Evolutionary conservation across 2,113 vertebrate genomes (phyloP).

Genomic region (Helogale parvula): DNA sequence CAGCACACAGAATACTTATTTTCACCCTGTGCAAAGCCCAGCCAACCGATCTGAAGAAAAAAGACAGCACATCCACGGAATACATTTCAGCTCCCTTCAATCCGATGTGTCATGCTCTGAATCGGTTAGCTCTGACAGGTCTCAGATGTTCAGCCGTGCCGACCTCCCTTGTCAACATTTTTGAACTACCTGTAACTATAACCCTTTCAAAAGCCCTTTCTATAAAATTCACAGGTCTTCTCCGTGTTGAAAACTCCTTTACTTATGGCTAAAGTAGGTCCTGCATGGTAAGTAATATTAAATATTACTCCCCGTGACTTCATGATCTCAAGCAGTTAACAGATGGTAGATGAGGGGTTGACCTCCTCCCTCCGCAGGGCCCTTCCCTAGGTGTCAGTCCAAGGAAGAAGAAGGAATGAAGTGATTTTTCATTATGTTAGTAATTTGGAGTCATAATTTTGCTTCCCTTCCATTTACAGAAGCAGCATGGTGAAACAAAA

Average conservation of each 20-base stretch:
- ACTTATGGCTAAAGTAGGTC: background rate
- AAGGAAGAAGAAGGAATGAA: slow-evolving; percentile 45
- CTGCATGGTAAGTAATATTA: background rate
- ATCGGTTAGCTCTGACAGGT: background rate
- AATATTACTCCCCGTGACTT: slow-evolving; percentile 4
- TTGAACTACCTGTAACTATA: background rate
- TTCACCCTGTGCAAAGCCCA: background rate
- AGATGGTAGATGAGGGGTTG: slow-evolving; percentile 10
- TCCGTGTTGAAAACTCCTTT: background rate
- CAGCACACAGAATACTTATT: background rate
- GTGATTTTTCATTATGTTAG: slow-evolving; percentile 56
- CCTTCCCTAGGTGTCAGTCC: slow-evolving; percentile 41
- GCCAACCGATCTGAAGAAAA: background rate
- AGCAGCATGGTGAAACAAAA: slow-evolving; percentile 38
- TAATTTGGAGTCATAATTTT: slow-evolving; percentile 67
- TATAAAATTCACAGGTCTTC: background rate
- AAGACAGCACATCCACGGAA: background rate
- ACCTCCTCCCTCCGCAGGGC: background rate
- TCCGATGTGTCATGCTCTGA: background rate
- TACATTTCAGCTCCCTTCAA: background rate
- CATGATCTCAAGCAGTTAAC: background rate
- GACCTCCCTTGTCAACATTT: slow-evolving; percentile 50
- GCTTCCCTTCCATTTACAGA: slow-evolving; percentile 39
- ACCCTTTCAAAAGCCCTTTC: slow-evolving; percentile 30
- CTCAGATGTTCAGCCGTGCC: slow-evolving; percentile 24